Conservation (phyloP, 2,113 vertebrate species). For the Festucalex cinctus region DNA sequence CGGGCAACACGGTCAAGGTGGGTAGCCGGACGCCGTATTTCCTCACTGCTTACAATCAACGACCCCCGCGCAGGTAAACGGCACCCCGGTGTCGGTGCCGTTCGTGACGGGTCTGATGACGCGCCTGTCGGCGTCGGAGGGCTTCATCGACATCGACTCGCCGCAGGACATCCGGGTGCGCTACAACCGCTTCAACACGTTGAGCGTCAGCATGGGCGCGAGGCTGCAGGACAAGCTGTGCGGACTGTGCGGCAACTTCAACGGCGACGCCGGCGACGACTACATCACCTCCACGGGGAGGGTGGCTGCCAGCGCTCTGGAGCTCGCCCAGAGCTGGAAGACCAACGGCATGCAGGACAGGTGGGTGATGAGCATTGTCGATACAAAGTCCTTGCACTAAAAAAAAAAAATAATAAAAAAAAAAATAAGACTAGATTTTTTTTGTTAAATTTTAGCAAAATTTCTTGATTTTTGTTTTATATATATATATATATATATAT, state of each 20-base stretch:
- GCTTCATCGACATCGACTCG: slow-evolving; percentile 94
- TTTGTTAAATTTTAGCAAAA: too few species aligned
- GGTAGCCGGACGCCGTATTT: slow-evolving; percentile 2
- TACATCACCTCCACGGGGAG: slow-evolving; percentile 91
- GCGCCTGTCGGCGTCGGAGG: slow-evolving; percentile 89
- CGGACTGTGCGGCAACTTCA: slow-evolving; percentile 96
- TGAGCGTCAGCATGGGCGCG: slow-evolving; percentile 89
- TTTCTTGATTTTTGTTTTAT: too few species aligned
- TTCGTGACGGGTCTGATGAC: slow-evolving; percentile 92
- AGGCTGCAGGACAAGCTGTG: slow-evolving; percentile 98
- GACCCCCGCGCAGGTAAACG: slow-evolving; percentile 81
- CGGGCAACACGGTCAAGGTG: slow-evolving; percentile 91
- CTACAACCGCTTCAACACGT: slow-evolving; percentile 92
- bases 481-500: too few species aligned
- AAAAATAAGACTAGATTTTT: too few species aligned
- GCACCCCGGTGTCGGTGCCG: slow-evolving; percentile 87
- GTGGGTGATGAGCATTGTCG: slow-evolving; percentile 55
- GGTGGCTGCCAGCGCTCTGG: slow-evolving; percentile 84
- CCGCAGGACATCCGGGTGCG: slow-evolving; percentile 90
- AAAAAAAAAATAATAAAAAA: too few species aligned
- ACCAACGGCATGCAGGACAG: slow-evolving; percentile 99
- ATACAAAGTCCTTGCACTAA: too few species aligned
- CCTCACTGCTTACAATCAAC: background rate
- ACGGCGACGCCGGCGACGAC: slow-evolving; percentile 88
- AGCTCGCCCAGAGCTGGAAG: slow-evolving; percentile 98